Percentiles rank a stretch among this genome's conserved stretches.
These are phyloP conservation scores for Epizoanthus fatuus DNA, from an alignment of 92 coral and sea anemone species.

Conservation along the genomic window DNA sequence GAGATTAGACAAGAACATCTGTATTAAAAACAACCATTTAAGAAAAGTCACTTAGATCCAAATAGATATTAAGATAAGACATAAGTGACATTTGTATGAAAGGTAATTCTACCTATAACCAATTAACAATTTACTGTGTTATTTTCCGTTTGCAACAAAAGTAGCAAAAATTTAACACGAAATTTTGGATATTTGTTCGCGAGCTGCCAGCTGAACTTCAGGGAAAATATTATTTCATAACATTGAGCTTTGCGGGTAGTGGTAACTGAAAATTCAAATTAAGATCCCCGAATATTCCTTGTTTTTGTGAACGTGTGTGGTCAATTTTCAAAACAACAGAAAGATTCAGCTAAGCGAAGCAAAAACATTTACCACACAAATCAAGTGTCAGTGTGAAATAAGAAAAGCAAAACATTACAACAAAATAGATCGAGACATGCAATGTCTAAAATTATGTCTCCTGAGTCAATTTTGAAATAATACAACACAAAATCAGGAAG, in stretches of 20 bases:
- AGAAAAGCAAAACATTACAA: not conserved
- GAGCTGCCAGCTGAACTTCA: not conserved
- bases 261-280: not conserved
- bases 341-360: not conserved
- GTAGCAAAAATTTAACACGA: too few relatives aligned
- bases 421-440: not conserved
- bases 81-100: constrained; percentile 1
- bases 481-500: not conserved
- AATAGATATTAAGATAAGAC: too few relatives aligned
- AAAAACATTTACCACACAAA: constrained; percentile 14
- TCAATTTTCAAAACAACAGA: constrained; percentile 33
- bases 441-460: too few relatives aligned
- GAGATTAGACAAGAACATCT: not conserved
- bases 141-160: not conserved
- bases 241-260: constrained; percentile 7
- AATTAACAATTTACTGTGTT: not conserved
- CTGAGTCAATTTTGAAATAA: not conserved
- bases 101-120: too few relatives aligned
- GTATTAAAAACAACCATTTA: constrained; percentile 12
- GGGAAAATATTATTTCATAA: not conserved
- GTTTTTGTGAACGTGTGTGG: constrained; percentile 23
- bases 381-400: constrained; percentile 4
- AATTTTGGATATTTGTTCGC: too few relatives aligned
- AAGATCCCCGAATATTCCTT: not conserved
- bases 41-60: not conserved